Conservation (phyloP, 2,888 invertebrate genomes). For the Drosophila cognata region DNA sequence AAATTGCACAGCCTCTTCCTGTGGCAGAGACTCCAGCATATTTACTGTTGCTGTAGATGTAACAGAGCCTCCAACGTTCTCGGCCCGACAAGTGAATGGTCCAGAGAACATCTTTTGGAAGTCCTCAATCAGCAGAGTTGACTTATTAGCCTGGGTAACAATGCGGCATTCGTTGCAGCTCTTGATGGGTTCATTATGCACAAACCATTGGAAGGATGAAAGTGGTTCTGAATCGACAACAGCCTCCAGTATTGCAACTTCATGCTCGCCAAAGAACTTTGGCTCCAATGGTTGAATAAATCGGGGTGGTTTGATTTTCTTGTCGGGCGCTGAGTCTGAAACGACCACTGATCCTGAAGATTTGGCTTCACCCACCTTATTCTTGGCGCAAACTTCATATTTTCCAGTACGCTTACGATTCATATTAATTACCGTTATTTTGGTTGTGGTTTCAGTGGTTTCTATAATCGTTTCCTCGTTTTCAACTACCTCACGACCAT, state of each 20-base stretch:
- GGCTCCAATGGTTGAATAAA: slow-evolving; percentile 91
- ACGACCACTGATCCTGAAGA: slow-evolving; percentile 94
- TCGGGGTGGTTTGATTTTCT: slow-evolving; percentile 89
- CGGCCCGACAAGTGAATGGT: slow-evolving; percentile 93
- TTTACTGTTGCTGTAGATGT: slow-evolving; percentile 92
- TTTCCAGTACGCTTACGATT: slow-evolving; percentile 93
- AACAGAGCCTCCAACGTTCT: slow-evolving; percentile 95
- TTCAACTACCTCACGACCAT: slow-evolving; percentile 90
- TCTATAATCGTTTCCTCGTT: slow-evolving; percentile 87
- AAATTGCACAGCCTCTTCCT: slow-evolving; percentile 87
- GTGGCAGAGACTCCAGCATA: slow-evolving; percentile 86
- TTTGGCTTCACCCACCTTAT: slow-evolving; percentile 91
- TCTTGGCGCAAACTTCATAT: slow-evolving; percentile 94
- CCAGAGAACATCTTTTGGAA: slow-evolving; percentile 90
- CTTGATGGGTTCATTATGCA: slow-evolving; percentile 90
- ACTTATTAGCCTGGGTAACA: slow-evolving; percentile 90
- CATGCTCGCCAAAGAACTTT: slow-evolving; percentile 89
- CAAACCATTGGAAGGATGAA: slow-evolving; percentile 95
- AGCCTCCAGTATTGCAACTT: slow-evolving; percentile 92
- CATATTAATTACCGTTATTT: slow-evolving; percentile 88
- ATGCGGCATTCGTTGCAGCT: slow-evolving; percentile 90
- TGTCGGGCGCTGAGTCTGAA: slow-evolving; percentile 87
- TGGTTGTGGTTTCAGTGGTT: slow-evolving; percentile 88
- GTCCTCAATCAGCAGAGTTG: slow-evolving; percentile 91
- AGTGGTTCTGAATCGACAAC: slow-evolving; percentile 91